A percentile compares a stretch with the other conserved stretches of the same genome.
Conservation (phyloP, 2,888 invertebrate genomes). For the Teleiodes luculella region DNA sequence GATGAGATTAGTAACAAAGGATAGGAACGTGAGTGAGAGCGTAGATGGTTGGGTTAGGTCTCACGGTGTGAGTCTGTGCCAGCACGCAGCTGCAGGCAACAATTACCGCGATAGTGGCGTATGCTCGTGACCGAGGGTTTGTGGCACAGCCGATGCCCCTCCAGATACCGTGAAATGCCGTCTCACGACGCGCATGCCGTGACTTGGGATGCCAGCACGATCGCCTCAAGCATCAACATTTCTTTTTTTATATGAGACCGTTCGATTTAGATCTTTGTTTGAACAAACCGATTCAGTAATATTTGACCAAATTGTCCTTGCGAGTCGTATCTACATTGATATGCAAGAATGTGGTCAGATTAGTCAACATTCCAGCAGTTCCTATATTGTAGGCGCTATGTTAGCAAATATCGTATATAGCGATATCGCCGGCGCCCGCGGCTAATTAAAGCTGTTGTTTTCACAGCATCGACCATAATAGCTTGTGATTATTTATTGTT, state of each 20-base stretch:
- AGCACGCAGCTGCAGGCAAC: slow-evolving; percentile 66
- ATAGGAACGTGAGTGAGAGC: slow-evolving; percentile 28
- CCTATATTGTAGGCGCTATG: slow-evolving; percentile 54
- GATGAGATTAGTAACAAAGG: slow-evolving; percentile 22
- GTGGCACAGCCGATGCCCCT: slow-evolving; percentile 66
- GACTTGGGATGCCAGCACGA: slow-evolving; percentile 62
- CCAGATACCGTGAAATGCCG: slow-evolving; percentile 72
- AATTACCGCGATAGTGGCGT: slow-evolving; percentile 68
- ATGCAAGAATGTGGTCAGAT: slow-evolving; percentile 70
- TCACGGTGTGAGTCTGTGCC: slow-evolving; percentile 44
- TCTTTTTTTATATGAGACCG: slow-evolving; percentile 23
- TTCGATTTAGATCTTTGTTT: slow-evolving; percentile 10
- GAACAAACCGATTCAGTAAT: slow-evolving; percentile 26
- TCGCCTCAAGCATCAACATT: slow-evolving; percentile 42
- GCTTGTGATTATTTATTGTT: slow-evolving; percentile 16
- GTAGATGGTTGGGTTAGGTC: slow-evolving; percentile 31
- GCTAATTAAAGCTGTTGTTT: slow-evolving; percentile 49
- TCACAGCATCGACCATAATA: slow-evolving; percentile 16
- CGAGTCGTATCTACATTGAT: slow-evolving; percentile 53
- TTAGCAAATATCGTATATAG: slow-evolving; percentile 63
- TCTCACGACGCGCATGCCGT: slow-evolving; percentile 65
- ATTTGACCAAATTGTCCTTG: slow-evolving; percentile 51
- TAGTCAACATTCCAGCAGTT: slow-evolving; percentile 62
- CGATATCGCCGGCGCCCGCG: slow-evolving; percentile 55
- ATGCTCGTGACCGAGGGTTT: slow-evolving; percentile 72